phyloP scores from a whole-genome alignment of 2,888 invertebrate genomes.

The Suillia variegata region DNA sequence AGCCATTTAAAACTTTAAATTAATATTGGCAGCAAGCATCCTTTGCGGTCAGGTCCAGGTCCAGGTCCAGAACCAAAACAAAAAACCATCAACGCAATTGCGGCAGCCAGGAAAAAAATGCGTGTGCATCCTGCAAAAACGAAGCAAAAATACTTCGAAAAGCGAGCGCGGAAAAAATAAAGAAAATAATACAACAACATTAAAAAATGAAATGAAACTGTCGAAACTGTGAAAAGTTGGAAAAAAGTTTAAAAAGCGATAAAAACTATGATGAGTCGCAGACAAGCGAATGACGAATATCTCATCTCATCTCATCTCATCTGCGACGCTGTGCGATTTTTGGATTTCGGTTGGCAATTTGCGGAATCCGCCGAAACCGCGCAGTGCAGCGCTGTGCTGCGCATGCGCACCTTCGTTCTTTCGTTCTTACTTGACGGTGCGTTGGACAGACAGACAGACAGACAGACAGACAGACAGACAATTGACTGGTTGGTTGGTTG shows the following conservation, averaged over 20 bases:
- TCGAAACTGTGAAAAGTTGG: conserved; percentile 31
- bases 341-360: conserved; percentile 35
- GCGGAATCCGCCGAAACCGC: conserved; percentile 45
- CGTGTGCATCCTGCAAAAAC: background rate
- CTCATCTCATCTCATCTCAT: too few species aligned
- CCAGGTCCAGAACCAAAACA: conserved; percentile 35
- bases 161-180: background rate
- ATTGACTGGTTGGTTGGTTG: background rate
- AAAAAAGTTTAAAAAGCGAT: conserved; percentile 28
- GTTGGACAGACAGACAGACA: background rate
- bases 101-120: conserved; percentile 19
- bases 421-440: background rate
- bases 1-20: conserved; percentile 51
- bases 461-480: background rate
- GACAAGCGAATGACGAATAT: conserved; percentile 57
- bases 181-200: background rate
- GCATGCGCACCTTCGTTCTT: background rate
- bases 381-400: conserved; percentile 33
- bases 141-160: background rate
- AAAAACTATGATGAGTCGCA: conserved; percentile 39
- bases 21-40: conserved; percentile 41
- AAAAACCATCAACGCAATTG: conserved; percentile 31
- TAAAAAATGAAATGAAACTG: conserved; percentile 25
- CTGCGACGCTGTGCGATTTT: too few species aligned
- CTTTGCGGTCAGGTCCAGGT: background rate